Evolutionary conservation across 1,140 invertebrate species (phyloP).

Genomic region (Cydia amplana): DNA sequence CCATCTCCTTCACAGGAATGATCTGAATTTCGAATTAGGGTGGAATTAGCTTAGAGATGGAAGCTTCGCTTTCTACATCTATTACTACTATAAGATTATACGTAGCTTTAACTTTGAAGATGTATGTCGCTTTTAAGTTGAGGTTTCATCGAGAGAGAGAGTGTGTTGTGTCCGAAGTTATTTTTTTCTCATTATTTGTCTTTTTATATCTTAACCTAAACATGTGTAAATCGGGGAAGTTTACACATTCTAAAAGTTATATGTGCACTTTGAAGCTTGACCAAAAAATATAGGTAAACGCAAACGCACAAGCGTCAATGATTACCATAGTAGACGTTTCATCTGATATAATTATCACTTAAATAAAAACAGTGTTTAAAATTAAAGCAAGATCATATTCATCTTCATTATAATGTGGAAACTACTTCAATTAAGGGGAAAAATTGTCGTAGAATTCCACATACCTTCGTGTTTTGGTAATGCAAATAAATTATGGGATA

Average conservation of each 20-base stretch:
- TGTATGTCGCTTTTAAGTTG: conserved; percentile 42
- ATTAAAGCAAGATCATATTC: conserved; percentile 37
- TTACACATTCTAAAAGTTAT: conserved; percentile 66
- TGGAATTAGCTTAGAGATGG: conserved; percentile 46
- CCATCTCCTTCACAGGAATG: conserved; percentile 69
- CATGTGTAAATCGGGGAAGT: conserved; percentile 76
- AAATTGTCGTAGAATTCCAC: conserved; percentile 62
- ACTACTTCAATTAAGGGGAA: conserved; percentile 72
- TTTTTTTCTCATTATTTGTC: conserved; percentile 46
- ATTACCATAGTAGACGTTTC: conserved; percentile 46
- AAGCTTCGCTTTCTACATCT: conserved; percentile 61
- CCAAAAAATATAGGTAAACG: conserved; percentile 56
- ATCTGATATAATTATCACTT: conserved; percentile 41
- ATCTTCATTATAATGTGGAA: conserved; percentile 49
- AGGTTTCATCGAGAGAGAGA: conserved; percentile 58
- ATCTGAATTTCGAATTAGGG: conserved; percentile 61
- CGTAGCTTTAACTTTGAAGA: conserved; percentile 59
- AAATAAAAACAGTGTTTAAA: conserved; percentile 43
- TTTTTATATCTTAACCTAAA: conserved; percentile 49
- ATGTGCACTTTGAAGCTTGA: conserved; percentile 70
- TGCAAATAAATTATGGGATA: conserved; percentile 55
- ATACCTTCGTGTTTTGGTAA: conserved; percentile 52
- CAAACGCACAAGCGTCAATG: conserved; percentile 60
- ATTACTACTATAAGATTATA: conserved; percentile 60
- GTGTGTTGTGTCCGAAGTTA: conserved; percentile 68